Conservation (phyloP, 2,888 invertebrate species). For the Enchytraeus crypticus region DNA sequence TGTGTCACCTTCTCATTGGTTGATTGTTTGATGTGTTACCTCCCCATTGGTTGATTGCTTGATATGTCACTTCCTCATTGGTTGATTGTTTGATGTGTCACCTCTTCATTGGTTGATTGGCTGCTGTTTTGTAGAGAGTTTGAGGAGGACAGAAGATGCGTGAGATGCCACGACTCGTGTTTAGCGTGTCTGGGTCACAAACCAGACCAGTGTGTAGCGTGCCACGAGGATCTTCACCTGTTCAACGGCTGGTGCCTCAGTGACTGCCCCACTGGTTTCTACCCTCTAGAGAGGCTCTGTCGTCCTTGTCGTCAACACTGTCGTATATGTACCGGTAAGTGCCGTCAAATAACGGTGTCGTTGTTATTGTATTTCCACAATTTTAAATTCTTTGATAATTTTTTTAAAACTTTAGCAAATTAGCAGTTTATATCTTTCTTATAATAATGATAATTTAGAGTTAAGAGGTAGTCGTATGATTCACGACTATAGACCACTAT, state of each 20-base stretch:
- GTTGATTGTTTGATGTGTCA: neutral
- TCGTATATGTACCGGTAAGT: slow-evolving; percentile 3
- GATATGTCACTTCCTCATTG: neutral
- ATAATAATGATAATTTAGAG: too few relatives aligned
- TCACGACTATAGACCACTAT: too few relatives aligned
- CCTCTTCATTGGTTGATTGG: neutral
- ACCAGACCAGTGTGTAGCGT: slow-evolving; percentile 10
- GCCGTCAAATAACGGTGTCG: neutral
- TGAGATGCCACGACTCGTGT: slow-evolving; percentile 14
- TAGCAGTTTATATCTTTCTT: too few relatives aligned
- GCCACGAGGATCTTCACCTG: slow-evolving; percentile 5
- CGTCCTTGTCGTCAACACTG: neutral
- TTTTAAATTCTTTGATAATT: too few relatives aligned
- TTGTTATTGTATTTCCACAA: too few relatives aligned
- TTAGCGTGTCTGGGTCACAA: slow-evolving; percentile 10
- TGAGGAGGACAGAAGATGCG: slow-evolving; percentile 1
- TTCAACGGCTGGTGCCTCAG: slow-evolving; percentile 7
- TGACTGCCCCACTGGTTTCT: slow-evolving; percentile 9
- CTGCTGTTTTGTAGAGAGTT: neutral
- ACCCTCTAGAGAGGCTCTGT: slow-evolving; percentile 1
- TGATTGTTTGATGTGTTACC: neutral
- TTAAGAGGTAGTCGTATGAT: too few relatives aligned
- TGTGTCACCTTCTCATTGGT: neutral
- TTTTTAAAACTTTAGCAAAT: too few relatives aligned
- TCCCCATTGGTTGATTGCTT: neutral